Percentiles rank a stretch among this genome's conserved stretches.
phyloP scores from a whole-genome alignment of 1,140 invertebrate genomes.

The Drosophila neocordata region DNA sequence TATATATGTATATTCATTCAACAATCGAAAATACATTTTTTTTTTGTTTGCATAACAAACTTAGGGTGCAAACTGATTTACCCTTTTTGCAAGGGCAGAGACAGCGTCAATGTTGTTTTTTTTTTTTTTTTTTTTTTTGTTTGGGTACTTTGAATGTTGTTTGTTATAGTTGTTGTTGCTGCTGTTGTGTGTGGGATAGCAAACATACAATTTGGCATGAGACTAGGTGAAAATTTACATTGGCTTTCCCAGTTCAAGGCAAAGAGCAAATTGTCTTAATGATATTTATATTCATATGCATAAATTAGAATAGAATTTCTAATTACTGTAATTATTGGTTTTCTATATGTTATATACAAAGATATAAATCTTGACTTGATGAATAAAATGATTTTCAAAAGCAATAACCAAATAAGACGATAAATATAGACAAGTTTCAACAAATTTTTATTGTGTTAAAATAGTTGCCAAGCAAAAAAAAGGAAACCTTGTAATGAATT shows the following conservation, averaged over 20 bases:
- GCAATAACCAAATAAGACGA: background rate
- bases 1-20: too few species aligned
- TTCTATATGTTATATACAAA: background rate
- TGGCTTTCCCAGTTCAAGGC: constrained; percentile 1
- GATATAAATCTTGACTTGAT: background rate
- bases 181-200: background rate
- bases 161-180: background rate
- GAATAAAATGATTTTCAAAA: background rate
- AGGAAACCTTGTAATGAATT: constrained; percentile 7
- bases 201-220: constrained; percentile 3
- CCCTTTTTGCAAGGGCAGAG: background rate
- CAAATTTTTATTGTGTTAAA: background rate
- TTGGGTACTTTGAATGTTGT: background rate
- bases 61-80: background rate
- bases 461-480: background rate
- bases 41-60: background rate
- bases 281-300: background rate
- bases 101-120: background rate
- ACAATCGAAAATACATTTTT: background rate
- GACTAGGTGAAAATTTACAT: constrained; percentile 1
- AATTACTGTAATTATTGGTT: constrained; percentile 1
- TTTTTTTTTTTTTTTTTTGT: background rate
- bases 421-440: too few species aligned
- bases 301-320: constrained; percentile 2
- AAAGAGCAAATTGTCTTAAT: constrained; percentile 1